phyloP scores from a whole-genome alignment of 2,797 vertebrate species.

The Pipistrellus pygmaeus region DNA sequence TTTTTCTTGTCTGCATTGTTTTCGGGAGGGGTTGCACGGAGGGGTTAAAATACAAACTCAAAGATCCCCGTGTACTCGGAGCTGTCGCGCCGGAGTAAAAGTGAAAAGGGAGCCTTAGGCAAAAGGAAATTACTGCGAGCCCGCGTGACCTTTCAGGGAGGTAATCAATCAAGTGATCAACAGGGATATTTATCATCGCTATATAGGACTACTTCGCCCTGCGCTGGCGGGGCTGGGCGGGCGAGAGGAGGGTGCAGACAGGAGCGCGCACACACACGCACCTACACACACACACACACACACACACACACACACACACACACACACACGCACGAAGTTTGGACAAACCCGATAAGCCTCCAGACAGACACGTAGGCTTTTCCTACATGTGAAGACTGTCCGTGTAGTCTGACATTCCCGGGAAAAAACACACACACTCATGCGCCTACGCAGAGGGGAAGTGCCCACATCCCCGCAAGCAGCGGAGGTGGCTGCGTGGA shows the following conservation, averaged over 20 bases:
- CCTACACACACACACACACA: conserved; percentile 51
- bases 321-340: conserved; percentile 83
- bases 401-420: conserved; percentile 67
- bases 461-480: not conserved
- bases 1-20: conserved; percentile 84
- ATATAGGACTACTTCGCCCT: conserved; percentile 90
- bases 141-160: conserved; percentile 98
- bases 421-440: not conserved
- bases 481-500: conserved; percentile 26
- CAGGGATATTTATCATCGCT: conserved; percentile 99
- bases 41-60: conserved; percentile 95
- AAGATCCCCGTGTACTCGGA: conserved; percentile 92
- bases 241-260: conserved; percentile 32
- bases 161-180: conserved; percentile 99
- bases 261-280: not conserved
- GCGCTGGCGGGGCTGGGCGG: conserved; percentile 74
- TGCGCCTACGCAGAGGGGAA: not conserved
- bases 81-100: conserved; percentile 94
- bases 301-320: conserved; percentile 41
- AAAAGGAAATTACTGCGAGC: conserved; percentile 98
- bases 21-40: conserved; percentile 87
- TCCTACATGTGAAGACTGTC: conserved; percentile 79
- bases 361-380: conserved; percentile 80
- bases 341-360: conserved; percentile 83
- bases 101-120: conserved; percentile 98